These are phyloP conservation scores for Amiota communis DNA, from an alignment of 2,888 invertebrate genomes.

Conservation along the genomic window DNA sequence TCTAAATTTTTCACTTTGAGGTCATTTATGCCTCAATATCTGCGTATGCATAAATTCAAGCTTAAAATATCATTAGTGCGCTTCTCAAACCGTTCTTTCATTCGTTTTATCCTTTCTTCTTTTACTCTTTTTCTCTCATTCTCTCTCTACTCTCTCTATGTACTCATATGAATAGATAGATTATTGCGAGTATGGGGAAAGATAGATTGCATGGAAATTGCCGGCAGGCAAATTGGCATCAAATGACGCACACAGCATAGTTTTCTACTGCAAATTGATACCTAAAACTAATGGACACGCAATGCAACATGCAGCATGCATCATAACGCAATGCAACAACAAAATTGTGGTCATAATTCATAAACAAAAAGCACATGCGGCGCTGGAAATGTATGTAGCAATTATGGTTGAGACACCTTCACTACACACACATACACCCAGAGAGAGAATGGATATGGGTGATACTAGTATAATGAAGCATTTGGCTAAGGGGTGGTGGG, in stretches of 20 bases:
- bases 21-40: not conserved
- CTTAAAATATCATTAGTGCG: constrained; percentile 25
- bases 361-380: constrained; percentile 17
- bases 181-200: constrained; percentile 2
- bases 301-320: constrained; percentile 31
- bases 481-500: not conserved
- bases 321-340: constrained; percentile 3
- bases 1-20: not conserved
- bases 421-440: not conserved
- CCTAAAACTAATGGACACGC: constrained; percentile 55
- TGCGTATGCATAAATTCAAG: not conserved
- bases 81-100: not conserved
- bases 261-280: constrained; percentile 54
- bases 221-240: constrained; percentile 29
- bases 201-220: constrained; percentile 21
- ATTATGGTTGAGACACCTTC: constrained; percentile 18
- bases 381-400: constrained; percentile 20
- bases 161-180: not conserved
- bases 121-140: not conserved
- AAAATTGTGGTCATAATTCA: constrained; percentile 27
- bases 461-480: not conserved
- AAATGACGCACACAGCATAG: constrained; percentile 16
- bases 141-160: no score
- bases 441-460: not conserved
- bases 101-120: constrained; percentile 3